A percentile compares a stretch with the other conserved stretches of the same genome.
These are phyloP conservation scores for Melipona beecheii DNA, from an alignment of 2,888 invertebrate genomes.

Conservation along the genomic window DNA sequence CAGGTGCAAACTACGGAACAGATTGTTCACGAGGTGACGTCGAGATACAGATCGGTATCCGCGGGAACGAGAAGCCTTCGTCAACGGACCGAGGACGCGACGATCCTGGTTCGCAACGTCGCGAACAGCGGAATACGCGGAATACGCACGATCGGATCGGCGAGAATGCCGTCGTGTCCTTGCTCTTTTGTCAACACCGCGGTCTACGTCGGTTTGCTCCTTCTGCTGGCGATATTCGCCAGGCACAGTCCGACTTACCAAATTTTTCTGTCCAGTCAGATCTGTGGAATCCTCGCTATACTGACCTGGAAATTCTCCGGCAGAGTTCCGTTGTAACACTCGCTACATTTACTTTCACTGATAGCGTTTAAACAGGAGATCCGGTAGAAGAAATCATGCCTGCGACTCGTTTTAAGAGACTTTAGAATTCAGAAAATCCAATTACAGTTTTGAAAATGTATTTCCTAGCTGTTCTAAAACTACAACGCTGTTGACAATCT, in stretches of 20 bases:
- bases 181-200: background rate
- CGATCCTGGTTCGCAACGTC: background rate
- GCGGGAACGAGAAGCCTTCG: background rate
- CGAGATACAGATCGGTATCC: background rate
- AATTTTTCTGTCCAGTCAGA: slow-evolving; percentile 76
- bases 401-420: too few species aligned
- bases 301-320: slow-evolving; percentile 73
- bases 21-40: background rate
- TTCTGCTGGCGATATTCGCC: slow-evolving; percentile 68
- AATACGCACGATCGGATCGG: fast-evolving
- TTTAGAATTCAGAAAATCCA: too few species aligned
- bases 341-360: too few species aligned
- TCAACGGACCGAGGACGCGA: background rate
- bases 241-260: slow-evolving; percentile 71
- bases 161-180: background rate
- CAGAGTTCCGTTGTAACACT: slow-evolving; percentile 49
- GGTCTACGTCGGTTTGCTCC: slow-evolving; percentile 64
- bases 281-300: slow-evolving; percentile 77
- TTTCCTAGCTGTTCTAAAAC: too few species aligned
- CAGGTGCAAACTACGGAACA: background rate
- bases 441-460: too few species aligned
- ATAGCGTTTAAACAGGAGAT: too few species aligned
- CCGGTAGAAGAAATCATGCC: too few species aligned
- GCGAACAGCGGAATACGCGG: background rate
- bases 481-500: too few species aligned